Base-by-base conservation (phyloP, 1,140 invertebrate species). In the Zaprionus davidi region DNA sequence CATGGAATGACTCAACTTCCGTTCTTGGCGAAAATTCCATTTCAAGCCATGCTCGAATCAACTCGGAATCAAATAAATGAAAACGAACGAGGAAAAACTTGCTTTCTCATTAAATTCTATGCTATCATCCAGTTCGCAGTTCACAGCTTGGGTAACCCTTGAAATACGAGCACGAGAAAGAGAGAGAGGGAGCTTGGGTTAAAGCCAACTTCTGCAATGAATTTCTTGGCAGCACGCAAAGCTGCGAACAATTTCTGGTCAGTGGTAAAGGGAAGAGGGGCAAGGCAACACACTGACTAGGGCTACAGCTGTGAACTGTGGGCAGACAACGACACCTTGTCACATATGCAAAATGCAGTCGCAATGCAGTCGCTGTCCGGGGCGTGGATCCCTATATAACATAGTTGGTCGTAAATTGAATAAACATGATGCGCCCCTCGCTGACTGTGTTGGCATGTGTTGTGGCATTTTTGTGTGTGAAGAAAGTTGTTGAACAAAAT, bases 401-500 rank as follows among this genome's bases (percentile, higher is more conserved):
- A 84, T 74, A 84, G 83, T 84, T 57, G 55, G 24, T 84, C 60
- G 75, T 87, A 87, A 90, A 90, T 87, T 82, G 70, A 87, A 88
- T 83, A 71, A 70, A 31, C 71, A 76, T 66, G 71, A 59, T 67
- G 71, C 53, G 44, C 34, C 44, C 15, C 41, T 46, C 26, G 26
- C 57, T 63, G 66, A 57, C 51, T 31, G 55, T 72, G 65, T 78
- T 71, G 70, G 62, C 62, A 62, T 76, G 69, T 81, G 72, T 75
- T 69, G 57, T 71, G 71, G 66, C 57, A 67, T 66, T 73, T 71
- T 73, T 49, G 55, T 71, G 24, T 51, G 24, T 38, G 58, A 79
- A 76, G 78, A 84, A 87, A 84, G 75, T 81, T 83, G 85, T 81
- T 76, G 68, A 81, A 12, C 78, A 71, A 76, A 76, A 85, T 71